Percentiles rank a stretch among this genome's conserved stretches.
Evolutionary conservation across 2,888 invertebrate genomes (phyloP).

Genomic region (Plebejus anna): DNA sequence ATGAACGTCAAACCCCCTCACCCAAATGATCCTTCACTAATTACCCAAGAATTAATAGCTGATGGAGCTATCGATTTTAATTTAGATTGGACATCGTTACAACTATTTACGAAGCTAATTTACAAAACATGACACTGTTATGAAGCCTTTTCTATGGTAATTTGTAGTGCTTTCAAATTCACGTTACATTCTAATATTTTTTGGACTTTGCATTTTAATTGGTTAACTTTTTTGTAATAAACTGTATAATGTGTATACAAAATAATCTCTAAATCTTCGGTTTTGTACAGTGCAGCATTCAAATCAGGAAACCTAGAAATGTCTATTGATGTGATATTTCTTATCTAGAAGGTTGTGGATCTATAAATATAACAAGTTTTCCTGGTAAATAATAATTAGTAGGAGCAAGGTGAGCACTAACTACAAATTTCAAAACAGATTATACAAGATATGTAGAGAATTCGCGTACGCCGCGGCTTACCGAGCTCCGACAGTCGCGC

Average conservation of each 20-base stretch:
- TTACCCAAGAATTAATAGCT: conserved; percentile 9
- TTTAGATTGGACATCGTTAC: conserved; percentile 2
- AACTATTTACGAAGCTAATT: conserved; percentile 3
- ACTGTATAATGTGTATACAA: background rate
- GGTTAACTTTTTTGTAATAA: background rate
- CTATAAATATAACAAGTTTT: background rate
- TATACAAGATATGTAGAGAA: too few relatives aligned
- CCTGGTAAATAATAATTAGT: conserved; percentile 11
- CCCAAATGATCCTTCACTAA: background rate
- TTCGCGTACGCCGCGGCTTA: too few relatives aligned
- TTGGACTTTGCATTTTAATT: background rate
- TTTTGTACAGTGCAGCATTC: background rate
- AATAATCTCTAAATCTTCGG: background rate
- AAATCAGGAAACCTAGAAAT: background rate
- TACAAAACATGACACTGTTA: background rate
- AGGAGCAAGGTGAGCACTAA: conserved; percentile 3
- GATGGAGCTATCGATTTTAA: background rate
- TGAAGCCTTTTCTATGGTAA: conserved; percentile 9
- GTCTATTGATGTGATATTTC: background rate
- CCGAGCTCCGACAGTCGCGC: too few relatives aligned
- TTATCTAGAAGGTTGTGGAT: background rate
- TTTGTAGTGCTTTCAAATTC: background rate
- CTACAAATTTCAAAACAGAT: conserved; percentile 16
- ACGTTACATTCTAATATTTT: background rate
- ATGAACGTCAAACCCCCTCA: background rate